Conservation (phyloP, 2,113 vertebrate genomes). For the Charadrius vociferus region DNA sequence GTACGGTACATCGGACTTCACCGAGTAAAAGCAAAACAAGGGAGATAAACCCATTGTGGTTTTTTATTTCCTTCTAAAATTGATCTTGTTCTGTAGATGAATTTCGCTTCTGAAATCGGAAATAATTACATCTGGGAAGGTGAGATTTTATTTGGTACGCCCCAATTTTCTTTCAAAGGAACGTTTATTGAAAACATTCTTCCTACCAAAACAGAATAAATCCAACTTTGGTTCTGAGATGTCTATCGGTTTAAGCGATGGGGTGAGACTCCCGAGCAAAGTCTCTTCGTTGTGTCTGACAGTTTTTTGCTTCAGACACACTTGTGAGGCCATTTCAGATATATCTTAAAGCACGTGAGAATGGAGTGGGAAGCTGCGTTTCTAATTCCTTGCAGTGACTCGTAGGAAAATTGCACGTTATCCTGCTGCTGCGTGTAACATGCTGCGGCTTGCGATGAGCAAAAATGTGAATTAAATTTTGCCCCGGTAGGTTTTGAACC, state of each 20-base stretch:
- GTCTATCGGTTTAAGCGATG: neutral
- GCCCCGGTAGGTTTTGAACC: neutral
- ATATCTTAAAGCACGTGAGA: neutral
- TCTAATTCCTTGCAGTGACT: neutral
- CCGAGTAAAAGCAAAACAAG: neutral
- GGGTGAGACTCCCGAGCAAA: neutral
- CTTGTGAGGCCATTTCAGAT: neutral
- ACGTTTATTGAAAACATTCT: neutral
- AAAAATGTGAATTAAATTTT: neutral
- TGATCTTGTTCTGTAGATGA: fast-evolving
- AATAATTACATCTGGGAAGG: neutral
- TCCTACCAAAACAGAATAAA: neutral
- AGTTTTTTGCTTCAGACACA: neutral
- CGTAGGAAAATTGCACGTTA: neutral
- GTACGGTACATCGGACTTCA: neutral
- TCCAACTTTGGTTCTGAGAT: neutral
- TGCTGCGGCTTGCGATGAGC: neutral
- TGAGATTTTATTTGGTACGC: neutral
- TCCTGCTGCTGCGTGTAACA: neutral
- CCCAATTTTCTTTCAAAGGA: neutral
- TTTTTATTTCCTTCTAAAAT: neutral
- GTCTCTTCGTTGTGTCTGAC: neutral
- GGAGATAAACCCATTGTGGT: neutral
- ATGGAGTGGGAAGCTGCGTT: neutral
- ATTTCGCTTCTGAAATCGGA: neutral